Conservation (phyloP, 2,797 vertebrate genomes). For the Tachyglossus aculeatus region DNA sequence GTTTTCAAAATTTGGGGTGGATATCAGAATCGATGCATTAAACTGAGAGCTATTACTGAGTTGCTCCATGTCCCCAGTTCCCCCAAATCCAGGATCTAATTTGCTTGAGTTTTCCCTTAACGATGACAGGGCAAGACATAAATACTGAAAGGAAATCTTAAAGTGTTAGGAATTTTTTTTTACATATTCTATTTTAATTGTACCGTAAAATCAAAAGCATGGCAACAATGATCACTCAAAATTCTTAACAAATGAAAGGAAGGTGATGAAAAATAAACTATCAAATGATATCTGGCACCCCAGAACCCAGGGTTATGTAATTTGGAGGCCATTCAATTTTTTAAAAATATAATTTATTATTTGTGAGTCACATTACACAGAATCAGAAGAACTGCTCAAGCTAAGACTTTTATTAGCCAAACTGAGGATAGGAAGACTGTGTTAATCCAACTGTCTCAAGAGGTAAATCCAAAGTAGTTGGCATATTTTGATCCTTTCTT, state of each 20-base stretch:
- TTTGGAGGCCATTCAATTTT: neutral
- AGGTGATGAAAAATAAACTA: neutral
- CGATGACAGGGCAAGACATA: conserved; percentile 48
- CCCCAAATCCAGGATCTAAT: too few species aligned
- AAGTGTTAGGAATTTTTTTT: neutral
- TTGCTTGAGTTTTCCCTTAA: conserved; percentile 47
- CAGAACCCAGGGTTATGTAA: neutral
- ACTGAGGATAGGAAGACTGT: conserved; percentile 13
- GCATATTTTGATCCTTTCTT: neutral
- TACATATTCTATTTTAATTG: neutral
- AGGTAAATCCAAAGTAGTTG: conserved; percentile 6
- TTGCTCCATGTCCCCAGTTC: too few species aligned
- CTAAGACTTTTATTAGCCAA: neutral
- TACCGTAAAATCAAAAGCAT: neutral
- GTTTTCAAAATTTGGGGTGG: conserved; percentile 11
- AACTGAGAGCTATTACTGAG: neutral
- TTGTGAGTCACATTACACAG: conserved; percentile 3
- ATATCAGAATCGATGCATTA: neutral
- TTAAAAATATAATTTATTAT: conserved; percentile 15
- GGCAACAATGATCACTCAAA: conserved; percentile 10
- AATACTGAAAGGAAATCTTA: conserved; percentile 12
- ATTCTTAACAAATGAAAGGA: conserved; percentile 18
- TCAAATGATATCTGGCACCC: neutral
- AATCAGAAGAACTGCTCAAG: neutral
- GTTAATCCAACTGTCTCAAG: conserved; percentile 3